Conservation (phyloP, 2,888 invertebrate genomes). For the Hypolimnas misippus region DNA sequence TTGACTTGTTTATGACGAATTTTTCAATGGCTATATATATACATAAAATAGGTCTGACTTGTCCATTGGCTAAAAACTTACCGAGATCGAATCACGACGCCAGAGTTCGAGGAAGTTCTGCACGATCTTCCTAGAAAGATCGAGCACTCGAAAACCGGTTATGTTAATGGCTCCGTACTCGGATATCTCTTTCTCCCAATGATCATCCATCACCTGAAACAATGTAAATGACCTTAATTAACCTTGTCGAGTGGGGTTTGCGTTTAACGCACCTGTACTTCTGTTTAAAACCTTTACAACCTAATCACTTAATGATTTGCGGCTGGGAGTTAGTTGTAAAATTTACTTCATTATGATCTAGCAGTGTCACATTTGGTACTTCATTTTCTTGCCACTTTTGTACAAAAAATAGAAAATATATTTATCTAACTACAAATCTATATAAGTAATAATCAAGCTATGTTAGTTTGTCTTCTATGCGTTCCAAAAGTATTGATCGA, state of each 20-base stretch:
- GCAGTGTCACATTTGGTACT: background rate
- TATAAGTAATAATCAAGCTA: too few species aligned
- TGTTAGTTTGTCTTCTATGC: too few species aligned
- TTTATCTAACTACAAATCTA: too few species aligned
- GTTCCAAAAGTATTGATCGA: too few species aligned
- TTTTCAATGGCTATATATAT: too few species aligned
- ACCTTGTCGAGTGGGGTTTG: background rate
- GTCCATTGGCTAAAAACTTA: slow-evolving; percentile 77
- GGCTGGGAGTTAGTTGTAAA: background rate
- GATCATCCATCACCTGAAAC: slow-evolving; percentile 96
- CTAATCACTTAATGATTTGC: slow-evolving; percentile 1
- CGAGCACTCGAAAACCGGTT: slow-evolving; percentile 97
- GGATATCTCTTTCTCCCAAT: slow-evolving; percentile 94
- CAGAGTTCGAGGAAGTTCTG: slow-evolving; percentile 93
- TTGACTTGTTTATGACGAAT: too few species aligned
- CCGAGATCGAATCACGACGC: slow-evolving; percentile 93
- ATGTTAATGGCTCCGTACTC: slow-evolving; percentile 99
- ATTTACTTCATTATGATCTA: background rate
- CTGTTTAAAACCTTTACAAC: background rate
- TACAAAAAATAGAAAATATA: too few species aligned
- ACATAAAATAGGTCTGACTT: too few species aligned
- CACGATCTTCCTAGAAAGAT: slow-evolving; percentile 90
- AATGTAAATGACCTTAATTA: slow-evolving; percentile 3
- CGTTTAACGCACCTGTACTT: slow-evolving; percentile 5
- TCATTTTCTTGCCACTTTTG: too few species aligned